Evolutionary conservation across 1,140 invertebrate species (phyloP), one percentile per base, ranked within the genome.

Genomic region (Musca domestica): DNA sequence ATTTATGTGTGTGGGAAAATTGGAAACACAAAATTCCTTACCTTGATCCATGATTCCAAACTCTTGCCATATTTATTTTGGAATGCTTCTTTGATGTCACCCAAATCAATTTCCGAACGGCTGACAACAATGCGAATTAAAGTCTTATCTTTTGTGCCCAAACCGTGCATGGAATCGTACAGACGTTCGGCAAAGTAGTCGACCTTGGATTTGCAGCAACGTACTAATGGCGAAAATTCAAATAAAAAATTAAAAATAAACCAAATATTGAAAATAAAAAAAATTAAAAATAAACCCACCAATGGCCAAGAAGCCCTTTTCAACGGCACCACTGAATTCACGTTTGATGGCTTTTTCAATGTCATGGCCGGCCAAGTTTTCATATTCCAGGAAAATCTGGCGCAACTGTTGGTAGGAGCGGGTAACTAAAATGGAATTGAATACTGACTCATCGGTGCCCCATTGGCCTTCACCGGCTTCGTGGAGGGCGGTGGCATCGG

Each of bases 151-250:
- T 93, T 93, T 27, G 94, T 97, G 47, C 94, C 94, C 73, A 93
- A 71, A 47, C 93, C 93, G 71, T 92, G 91, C 94, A 98, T 96
- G 52, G 92, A 89, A 51, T 94, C 89, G 76, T 97, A 89, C 10
- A 98, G 84, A 72, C 92, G 88, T 77, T 96, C 92, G 64, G 96
- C 95, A 85, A 98, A 98, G 84, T 95, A 98, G 48, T 91, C 91
- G 61, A 95, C 92, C 82, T 94, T 92, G 78, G 94, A 96, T 80
- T 92, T 92, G 7, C 93, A 92, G 77, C 92, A 93, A 84, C 94
- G 94, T 0, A 94, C 92, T 94, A 74, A n/a, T n/a, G 7, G 68
- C 17, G 64, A 64, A 66, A 27, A 23, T 58, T 58, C n/a, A 64
- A 52, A 19, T 27, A 23, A 63, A 20, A 20, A 61, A 27, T 7